Conservation (phyloP, 2,113 vertebrate species). For the Dipodomys spectabilis region DNA sequence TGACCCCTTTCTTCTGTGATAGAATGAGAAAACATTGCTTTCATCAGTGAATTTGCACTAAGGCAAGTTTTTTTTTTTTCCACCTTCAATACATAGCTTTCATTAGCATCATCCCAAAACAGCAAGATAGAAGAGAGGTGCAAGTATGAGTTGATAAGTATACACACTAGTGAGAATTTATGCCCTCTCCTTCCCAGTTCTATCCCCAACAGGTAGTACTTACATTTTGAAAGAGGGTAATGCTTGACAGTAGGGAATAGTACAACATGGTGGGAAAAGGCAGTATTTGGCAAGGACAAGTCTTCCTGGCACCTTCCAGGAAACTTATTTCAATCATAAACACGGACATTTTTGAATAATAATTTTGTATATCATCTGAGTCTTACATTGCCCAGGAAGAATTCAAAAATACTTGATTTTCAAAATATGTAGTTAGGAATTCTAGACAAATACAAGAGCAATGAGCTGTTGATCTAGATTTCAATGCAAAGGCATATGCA, state of each 20-base stretch:
- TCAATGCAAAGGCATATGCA: not conserved
- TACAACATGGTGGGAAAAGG: not conserved
- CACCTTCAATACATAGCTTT: too few species aligned
- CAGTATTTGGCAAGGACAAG: not conserved
- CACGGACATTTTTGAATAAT: not conserved
- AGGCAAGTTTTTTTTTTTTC: not conserved
- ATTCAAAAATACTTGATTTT: constrained; percentile 35
- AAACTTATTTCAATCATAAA: not conserved
- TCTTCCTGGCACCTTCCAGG: not conserved
- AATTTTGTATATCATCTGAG: not conserved
- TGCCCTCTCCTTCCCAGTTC: not conserved
- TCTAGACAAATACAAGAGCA: constrained; percentile 24
- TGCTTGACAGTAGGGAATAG: not conserved
- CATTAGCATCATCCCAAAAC: too few species aligned
- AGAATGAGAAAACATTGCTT: constrained; percentile 51
- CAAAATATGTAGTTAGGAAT: not conserved
- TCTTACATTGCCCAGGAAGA: not conserved
- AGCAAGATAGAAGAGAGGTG: too few species aligned
- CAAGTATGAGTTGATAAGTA: too few species aligned
- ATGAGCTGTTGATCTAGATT: not conserved
- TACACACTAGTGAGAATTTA: not conserved
- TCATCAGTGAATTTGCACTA: constrained; percentile 42
- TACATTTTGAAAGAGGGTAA: not conserved
- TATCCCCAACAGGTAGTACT: not conserved
- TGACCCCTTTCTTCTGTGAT: constrained; percentile 42